Evolutionary conservation across 2,113 vertebrate genomes (phyloP).

Genomic region (Silurus meridionalis): DNA sequence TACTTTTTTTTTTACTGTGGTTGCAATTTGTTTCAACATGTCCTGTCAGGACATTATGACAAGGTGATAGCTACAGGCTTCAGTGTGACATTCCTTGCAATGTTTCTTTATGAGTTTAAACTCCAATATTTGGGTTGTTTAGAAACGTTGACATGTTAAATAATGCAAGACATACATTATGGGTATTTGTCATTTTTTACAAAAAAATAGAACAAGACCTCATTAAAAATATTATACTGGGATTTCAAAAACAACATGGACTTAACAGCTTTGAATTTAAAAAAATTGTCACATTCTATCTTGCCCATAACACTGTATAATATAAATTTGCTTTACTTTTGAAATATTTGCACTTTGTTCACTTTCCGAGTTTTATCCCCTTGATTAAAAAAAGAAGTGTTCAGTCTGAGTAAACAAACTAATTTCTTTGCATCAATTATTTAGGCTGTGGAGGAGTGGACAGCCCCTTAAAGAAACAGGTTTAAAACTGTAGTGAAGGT

Average conservation of each 20-base stretch:
- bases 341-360: not conserved
- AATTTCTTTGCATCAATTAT: not conserved
- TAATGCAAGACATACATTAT: not conserved
- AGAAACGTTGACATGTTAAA: not conserved
- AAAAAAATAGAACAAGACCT: not conserved
- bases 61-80: conserved; percentile 31
- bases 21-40: conserved; percentile 32
- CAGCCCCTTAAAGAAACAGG: not conserved
- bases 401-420: too few relatives aligned
- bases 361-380: not conserved
- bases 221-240: not conserved
- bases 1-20: not conserved
- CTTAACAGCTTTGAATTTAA: not conserved
- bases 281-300: not conserved
- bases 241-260: not conserved
- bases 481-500: not conserved
- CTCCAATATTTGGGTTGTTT: not conserved
- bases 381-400: not conserved
- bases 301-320: not conserved
- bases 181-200: not conserved
- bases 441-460: not conserved
- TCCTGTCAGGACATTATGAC: conserved; percentile 10
- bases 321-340: not conserved
- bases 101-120: not conserved
- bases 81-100: conserved; percentile 20